Conservation (phyloP, 1,140 invertebrate species). For the Drosophila pruinosa region DNA sequence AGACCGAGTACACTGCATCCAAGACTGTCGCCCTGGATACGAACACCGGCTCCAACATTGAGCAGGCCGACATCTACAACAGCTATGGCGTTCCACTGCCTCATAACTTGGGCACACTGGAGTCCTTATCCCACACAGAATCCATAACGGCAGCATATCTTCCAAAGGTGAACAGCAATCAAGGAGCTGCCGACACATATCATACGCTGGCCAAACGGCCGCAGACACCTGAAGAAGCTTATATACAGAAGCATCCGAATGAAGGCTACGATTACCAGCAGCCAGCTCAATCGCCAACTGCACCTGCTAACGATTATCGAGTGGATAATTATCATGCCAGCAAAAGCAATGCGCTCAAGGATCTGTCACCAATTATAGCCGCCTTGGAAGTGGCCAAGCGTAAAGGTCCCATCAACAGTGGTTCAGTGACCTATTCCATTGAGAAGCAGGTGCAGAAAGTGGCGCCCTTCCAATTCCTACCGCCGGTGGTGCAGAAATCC, state of each 20-base stretch:
- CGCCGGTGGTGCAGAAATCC: constrained; percentile 73
- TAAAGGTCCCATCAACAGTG: constrained; percentile 32
- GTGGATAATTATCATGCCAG: constrained; percentile 71
- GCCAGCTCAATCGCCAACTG: constrained; percentile 11
- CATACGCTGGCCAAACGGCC: constrained; percentile 75
- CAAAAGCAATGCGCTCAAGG: constrained; percentile 67
- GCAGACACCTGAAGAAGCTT: constrained; percentile 61
- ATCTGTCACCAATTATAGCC: constrained; percentile 76
- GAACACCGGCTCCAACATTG: constrained; percentile 30
- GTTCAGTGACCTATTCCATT: constrained; percentile 59
- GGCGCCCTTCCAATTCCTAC: constrained; percentile 62
- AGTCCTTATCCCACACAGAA: constrained; percentile 77
- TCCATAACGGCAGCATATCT: constrained; percentile 77
- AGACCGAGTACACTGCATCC: constrained; percentile 76
- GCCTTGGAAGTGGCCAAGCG: constrained; percentile 76
- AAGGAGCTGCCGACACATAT: constrained; percentile 70
- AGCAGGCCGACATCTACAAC: constrained; percentile 57
- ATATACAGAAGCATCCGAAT: constrained; percentile 77
- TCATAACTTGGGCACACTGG: constrained; percentile 70
- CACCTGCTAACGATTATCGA: constrained; percentile 40
- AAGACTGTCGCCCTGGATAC: constrained; percentile 73
- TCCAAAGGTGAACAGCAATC: constrained; percentile 3
- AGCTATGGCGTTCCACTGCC: constrained; percentile 68
- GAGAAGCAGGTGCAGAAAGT: constrained; percentile 76
- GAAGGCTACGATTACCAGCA: constrained; percentile 75